A percentile compares a stretch with the other conserved stretches of the same genome.
Conservation (phyloP, 2,888 invertebrate genomes). For the Eupithecia pulchellata region DNA sequence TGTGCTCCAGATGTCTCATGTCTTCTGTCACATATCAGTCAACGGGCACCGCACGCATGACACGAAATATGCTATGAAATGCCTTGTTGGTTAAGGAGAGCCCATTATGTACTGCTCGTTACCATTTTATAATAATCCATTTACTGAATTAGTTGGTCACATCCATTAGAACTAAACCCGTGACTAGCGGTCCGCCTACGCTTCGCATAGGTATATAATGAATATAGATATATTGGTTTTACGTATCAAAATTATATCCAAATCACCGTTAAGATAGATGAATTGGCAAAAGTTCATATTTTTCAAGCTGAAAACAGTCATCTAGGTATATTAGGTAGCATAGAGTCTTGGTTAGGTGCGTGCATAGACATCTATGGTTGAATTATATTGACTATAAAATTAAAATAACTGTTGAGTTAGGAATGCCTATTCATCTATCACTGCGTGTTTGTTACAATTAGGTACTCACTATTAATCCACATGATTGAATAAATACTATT, state of each 20-base stretch:
- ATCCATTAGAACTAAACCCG: no score
- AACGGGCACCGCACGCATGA: slow-evolving; percentile 28
- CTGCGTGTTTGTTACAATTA: background rate
- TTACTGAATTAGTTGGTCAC: no score
- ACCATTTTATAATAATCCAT: no score
- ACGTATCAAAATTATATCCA: no score
- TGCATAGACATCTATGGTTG: background rate
- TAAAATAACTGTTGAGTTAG: background rate
- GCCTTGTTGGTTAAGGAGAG: background rate
- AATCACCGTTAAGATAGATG: no score
- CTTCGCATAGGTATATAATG: no score
- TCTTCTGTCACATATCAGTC: slow-evolving; percentile 24
- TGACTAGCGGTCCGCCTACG: no score
- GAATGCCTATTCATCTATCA: background rate
- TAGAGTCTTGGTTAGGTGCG: background rate
- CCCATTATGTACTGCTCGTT: background rate
- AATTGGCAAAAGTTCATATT: background rate
- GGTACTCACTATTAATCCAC: slow-evolving; percentile 9
- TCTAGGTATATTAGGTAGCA: background rate
- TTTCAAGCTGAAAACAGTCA: background rate
- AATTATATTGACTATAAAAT: background rate
- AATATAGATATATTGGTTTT: no score
- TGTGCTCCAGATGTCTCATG: slow-evolving; percentile 1
- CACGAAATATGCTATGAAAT: background rate
- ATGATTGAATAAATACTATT: slow-evolving; percentile 17